Evolutionary conservation across 2,113 vertebrate species (phyloP).

Genomic region (Melanerpes aurifrons): DNA sequence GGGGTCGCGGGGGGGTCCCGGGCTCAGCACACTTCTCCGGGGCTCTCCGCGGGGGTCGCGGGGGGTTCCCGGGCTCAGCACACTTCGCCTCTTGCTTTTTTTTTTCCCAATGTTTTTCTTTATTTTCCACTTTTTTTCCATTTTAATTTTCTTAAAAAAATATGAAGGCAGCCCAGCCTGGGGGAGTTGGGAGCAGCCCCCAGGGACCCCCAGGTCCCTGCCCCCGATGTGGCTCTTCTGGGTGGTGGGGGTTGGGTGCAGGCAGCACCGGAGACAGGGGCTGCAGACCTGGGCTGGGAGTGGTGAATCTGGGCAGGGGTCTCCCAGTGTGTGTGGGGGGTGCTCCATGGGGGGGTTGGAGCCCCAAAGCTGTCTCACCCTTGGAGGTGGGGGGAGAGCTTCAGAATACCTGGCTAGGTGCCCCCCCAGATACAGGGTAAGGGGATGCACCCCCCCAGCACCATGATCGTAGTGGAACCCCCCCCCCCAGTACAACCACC

Average conservation of each 20-base stretch:
- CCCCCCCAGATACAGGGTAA: neutral
- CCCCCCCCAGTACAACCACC: fast-evolving
- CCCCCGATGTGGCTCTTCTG: neutral
- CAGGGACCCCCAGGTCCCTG: neutral
- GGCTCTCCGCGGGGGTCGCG: no score
- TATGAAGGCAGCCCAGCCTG: neutral
- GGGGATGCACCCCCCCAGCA: neutral
- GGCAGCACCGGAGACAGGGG: neutral
- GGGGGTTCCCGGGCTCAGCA: neutral
- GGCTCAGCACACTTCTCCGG: no score
- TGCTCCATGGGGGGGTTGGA: neutral
- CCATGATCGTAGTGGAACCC: fast-evolving
- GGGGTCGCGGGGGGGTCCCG: no score
- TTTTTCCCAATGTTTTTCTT: neutral
- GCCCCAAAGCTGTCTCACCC: neutral
- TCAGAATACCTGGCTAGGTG: neutral
- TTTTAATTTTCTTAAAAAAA: constrained; percentile 7
- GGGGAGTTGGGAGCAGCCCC: neutral
- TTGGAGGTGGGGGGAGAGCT: neutral
- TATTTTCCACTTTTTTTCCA: neutral
- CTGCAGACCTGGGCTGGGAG: neutral
- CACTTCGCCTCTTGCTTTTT: neutral
- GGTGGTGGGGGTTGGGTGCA: no score
- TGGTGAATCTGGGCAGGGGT: neutral
- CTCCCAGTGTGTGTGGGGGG: neutral